Evolutionary conservation across 2,113 vertebrate species (phyloP).

Genomic region (Gobius niger): DNA sequence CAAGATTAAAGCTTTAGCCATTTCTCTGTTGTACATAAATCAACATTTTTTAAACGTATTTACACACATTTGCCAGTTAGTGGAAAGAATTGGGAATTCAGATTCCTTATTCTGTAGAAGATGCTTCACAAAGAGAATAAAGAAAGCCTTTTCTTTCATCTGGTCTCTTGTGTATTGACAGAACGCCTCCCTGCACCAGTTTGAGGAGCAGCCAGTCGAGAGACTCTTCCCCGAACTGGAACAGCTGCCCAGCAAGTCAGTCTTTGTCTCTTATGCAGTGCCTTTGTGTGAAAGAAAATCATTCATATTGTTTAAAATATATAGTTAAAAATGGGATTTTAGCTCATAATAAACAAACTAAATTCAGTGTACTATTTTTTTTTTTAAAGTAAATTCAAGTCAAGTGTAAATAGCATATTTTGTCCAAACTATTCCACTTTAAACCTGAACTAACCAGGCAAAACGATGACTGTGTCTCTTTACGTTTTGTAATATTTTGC

Average conservation of each 20-base stretch:
- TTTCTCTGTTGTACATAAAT: neutral
- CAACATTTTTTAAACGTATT: neutral
- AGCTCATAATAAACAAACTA: too few species aligned
- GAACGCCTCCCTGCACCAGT: slow-evolving; percentile 89
- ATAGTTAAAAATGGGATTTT: too few species aligned
- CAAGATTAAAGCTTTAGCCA: neutral
- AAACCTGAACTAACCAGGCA: too few species aligned
- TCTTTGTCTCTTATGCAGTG: slow-evolving; percentile 7
- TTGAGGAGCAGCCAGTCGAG: slow-evolving; percentile 89
- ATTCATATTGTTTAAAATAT: neutral
- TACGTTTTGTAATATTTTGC: too few species aligned
- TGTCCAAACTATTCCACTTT: too few species aligned
- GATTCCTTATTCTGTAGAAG: slow-evolving; percentile 12
- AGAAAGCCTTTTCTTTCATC: slow-evolving; percentile 6
- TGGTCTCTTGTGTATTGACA: slow-evolving; percentile 48
- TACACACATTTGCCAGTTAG: neutral
- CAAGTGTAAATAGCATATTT: too few species aligned
- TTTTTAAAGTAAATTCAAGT: too few species aligned
- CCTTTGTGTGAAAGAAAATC: neutral
- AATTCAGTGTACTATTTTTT: too few species aligned
- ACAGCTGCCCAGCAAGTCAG: slow-evolving; percentile 86
- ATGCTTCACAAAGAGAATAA: neutral
- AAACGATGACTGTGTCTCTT: too few species aligned
- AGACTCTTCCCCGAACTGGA: slow-evolving; percentile 87
- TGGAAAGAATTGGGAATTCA: neutral